phyloP scores from a whole-genome alignment of 2,797 vertebrate genomes.

The Hydrocynus forskahlii region DNA sequence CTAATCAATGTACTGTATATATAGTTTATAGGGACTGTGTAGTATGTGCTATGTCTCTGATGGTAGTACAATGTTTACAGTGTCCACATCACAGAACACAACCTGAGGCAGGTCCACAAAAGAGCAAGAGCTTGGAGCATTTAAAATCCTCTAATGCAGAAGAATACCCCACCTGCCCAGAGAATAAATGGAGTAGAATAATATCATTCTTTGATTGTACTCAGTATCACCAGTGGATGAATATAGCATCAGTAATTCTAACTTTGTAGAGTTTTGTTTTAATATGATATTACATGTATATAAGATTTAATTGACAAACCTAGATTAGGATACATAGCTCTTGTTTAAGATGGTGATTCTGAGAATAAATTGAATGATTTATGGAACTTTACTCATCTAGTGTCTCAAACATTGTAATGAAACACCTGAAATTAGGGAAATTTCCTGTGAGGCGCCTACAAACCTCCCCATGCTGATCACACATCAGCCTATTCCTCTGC shows the following conservation, averaged over 20 bases:
- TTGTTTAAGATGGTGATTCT: background rate
- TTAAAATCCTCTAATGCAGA: background rate
- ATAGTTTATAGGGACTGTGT: slow-evolving; percentile 38
- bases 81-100: slow-evolving; percentile 10
- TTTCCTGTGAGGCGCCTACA: slow-evolving; percentile 14
- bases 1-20: slow-evolving; percentile 26
- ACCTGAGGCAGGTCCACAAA: slow-evolving; percentile 1
- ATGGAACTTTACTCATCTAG: background rate
- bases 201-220: slow-evolving; percentile 22
- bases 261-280: slow-evolving; percentile 25
- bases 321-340: slow-evolving; percentile 20
- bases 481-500: slow-evolving; percentile 25
- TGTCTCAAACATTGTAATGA: slow-evolving; percentile 25
- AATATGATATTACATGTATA: slow-evolving; percentile 26
- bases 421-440: slow-evolving; percentile 2
- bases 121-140: slow-evolving; percentile 2
- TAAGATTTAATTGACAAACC: slow-evolving; percentile 24
- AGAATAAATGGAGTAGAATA: slow-evolving; percentile 17
- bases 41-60: slow-evolving; percentile 33
- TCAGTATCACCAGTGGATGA: slow-evolving; percentile 25
- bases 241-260: slow-evolving; percentile 21
- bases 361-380: background rate
- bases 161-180: slow-evolving; percentile 2
- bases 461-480: slow-evolving; percentile 25
- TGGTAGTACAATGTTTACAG: slow-evolving; percentile 28